Evolutionary conservation across 2,113 vertebrate genomes (phyloP).

Genomic region (Calidris pugnax): DNA sequence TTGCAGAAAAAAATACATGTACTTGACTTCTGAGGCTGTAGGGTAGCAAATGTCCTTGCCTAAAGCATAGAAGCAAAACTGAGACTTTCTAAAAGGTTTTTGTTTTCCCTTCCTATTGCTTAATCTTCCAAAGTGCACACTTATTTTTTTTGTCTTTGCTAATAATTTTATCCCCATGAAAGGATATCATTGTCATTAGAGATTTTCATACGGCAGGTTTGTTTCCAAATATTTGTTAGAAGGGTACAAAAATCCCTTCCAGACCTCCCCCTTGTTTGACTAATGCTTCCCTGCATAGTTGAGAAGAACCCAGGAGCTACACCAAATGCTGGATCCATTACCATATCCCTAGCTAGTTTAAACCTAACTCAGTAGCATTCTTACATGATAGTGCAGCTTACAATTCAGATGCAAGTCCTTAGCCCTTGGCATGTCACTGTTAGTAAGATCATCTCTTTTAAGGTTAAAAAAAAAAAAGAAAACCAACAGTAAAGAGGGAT

Average conservation of each 20-base stretch:
- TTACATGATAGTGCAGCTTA: not conserved
- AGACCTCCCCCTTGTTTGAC: not conserved
- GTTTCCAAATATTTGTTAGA: slow-evolving; percentile 28
- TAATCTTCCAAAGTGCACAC: not conserved
- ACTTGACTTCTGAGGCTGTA: slow-evolving; percentile 1
- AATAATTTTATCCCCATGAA: not conserved
- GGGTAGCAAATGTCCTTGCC: not conserved
- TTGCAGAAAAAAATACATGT: not conserved
- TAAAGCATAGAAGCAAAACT: not conserved
- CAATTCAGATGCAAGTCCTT: not conserved
- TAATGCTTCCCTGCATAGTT: not conserved
- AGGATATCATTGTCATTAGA: not conserved
- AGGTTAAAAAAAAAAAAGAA: not conserved
- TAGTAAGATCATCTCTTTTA: not conserved
- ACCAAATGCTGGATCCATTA: not conserved
- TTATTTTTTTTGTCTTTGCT: not conserved
- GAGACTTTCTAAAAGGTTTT: not conserved
- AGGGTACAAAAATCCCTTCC: not conserved
- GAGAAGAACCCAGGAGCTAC: not conserved
- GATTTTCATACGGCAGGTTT: not conserved
- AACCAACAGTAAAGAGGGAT: not conserved
- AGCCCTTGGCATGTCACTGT: not conserved
- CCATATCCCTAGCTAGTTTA: not conserved
- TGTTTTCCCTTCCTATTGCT: not conserved
- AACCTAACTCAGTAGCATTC: not conserved